Percentiles rank a stretch among this genome's conserved stretches.
Conservation (phyloP, 2,113 vertebrate species). For the Zeus faber region DNA sequence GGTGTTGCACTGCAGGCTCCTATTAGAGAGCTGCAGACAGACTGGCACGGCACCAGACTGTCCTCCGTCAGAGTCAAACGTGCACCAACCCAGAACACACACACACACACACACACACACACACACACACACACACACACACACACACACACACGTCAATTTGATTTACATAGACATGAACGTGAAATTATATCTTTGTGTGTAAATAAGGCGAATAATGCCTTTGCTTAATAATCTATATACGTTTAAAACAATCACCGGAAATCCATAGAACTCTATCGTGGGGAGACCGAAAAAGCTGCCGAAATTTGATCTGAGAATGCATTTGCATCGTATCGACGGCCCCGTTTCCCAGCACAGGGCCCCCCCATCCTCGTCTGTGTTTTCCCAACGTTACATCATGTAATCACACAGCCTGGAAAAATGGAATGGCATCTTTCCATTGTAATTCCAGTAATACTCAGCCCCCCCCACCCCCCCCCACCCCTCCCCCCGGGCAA, state of each 20-base stretch:
- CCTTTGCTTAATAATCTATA: too few species aligned
- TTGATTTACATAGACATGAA: neutral
- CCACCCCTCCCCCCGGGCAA: neutral
- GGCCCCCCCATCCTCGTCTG: too few species aligned
- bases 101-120: conserved; percentile 1
- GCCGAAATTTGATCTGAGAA: too few species aligned
- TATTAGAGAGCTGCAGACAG: conserved; percentile 43
- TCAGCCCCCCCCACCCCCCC: too few species aligned
- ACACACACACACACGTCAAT: neutral
- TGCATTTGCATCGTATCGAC: too few species aligned
- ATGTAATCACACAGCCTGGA: conserved; percentile 37
- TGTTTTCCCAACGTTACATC: conserved; percentile 18
- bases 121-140: conserved; percentile 2
- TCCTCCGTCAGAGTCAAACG: neutral
- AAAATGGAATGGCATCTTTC: conserved; percentile 23
- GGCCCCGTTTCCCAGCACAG: too few species aligned
- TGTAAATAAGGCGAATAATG: too few species aligned
- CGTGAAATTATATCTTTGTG: neutral
- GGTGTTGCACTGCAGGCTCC: conserved; percentile 41
- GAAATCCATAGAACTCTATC: too few species aligned
- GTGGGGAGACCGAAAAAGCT: too few species aligned
- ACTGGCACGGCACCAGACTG: conserved; percentile 32
- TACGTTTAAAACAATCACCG: too few species aligned
- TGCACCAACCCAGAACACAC: conserved; percentile 17
- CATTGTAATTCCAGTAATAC: conserved; percentile 30